Evolutionary conservation across 2,113 vertebrate genomes (phyloP).

Genomic region (Salvelinus sp.): DNA sequence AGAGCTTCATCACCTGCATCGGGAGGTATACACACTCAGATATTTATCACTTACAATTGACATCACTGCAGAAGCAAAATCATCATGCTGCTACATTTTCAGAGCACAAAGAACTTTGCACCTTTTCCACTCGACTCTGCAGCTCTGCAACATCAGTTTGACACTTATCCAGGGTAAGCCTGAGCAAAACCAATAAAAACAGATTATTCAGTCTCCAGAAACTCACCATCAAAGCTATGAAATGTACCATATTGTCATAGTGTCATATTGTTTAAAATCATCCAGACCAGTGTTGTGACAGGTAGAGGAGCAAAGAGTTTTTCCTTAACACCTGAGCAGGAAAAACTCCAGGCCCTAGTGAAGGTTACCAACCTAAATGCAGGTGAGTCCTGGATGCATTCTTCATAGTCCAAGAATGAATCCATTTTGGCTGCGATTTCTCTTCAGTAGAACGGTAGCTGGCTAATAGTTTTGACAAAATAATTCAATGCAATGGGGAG

Average conservation of each 20-base stretch:
- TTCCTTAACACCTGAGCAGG: too few relatives aligned
- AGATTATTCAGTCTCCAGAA: not conserved
- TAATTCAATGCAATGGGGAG: too few relatives aligned
- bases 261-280: too few relatives aligned
- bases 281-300: too few relatives aligned
- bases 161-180: constrained; percentile 63
- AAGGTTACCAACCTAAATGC: constrained; percentile 65
- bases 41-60: not conserved
- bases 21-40: not conserved
- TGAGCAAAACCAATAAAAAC: constrained; percentile 27
- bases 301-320: too few relatives aligned
- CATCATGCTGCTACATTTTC: not conserved
- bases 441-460: not conserved
- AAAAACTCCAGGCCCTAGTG: not conserved
- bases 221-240: not conserved
- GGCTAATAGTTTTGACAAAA: too few relatives aligned
- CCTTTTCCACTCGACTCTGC: constrained; percentile 68
- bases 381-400: constrained; percentile 74
- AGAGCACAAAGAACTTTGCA: constrained; percentile 25
- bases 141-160: constrained; percentile 66
- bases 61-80: not conserved
- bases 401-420: constrained; percentile 70
- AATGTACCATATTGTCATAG: too few relatives aligned
- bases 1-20: constrained; percentile 73
- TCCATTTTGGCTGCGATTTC: constrained; percentile 56